Conservation (phyloP, 1,140 invertebrate species). For the Cotesia vestalis region DNA sequence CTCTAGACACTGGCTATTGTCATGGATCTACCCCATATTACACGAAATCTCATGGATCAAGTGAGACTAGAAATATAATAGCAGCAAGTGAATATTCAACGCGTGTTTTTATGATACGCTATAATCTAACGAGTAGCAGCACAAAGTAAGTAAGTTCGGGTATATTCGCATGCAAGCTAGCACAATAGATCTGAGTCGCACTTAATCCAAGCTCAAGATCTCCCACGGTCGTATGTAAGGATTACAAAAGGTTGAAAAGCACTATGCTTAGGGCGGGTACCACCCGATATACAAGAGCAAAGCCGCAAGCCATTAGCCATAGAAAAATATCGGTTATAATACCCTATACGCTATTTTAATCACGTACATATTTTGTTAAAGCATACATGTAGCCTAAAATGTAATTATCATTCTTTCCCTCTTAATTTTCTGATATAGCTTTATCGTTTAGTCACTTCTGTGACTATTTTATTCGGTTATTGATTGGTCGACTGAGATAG, state of each 20-base stretch:
- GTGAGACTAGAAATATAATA: slow-evolving; percentile 8
- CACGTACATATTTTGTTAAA: too few relatives aligned
- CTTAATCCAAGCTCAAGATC: slow-evolving; percentile 53
- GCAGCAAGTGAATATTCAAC: slow-evolving; percentile 35
- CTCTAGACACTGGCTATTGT: too few relatives aligned
- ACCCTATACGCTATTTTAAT: slow-evolving; percentile 3
- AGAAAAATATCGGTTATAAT: not conserved
- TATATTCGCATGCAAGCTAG: slow-evolving; percentile 19
- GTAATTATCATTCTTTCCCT: too few relatives aligned
- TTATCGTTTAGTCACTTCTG: too few relatives aligned
- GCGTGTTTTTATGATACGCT: slow-evolving; percentile 17
- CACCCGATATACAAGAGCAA: slow-evolving; percentile 43
- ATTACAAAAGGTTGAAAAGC: slow-evolving; percentile 50
- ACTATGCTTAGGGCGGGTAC: not conserved
- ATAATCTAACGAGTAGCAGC: not conserved
- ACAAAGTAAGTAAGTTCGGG: not conserved
- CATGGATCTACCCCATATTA: too few relatives aligned
- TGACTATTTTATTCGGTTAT: too few relatives aligned
- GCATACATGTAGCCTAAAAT: too few relatives aligned
- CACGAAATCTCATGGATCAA: not conserved
- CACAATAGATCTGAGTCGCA: slow-evolving; percentile 46
- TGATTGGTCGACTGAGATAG: too few relatives aligned
- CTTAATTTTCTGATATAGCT: too few relatives aligned
- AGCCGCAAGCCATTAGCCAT: slow-evolving; percentile 38
- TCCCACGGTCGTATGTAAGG: slow-evolving; percentile 55